These are phyloP conservation scores for Myopa testacea DNA, from an alignment of 2,888 invertebrate genomes.

Conservation along the genomic window DNA sequence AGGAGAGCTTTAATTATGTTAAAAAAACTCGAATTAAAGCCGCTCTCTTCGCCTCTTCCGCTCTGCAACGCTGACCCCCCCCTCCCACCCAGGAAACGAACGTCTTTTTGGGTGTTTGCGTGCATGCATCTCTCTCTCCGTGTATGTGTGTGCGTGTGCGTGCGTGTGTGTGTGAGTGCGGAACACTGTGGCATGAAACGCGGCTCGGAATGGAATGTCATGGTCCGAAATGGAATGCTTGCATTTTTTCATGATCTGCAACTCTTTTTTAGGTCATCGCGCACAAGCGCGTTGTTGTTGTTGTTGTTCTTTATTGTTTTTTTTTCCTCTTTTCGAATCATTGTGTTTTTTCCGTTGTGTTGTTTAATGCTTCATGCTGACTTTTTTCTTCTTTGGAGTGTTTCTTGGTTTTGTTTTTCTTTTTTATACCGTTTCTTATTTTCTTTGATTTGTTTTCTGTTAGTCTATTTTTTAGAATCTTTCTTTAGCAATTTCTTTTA, in stretches of 20 bases:
- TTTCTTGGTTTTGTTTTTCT: neutral
- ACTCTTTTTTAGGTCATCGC: slow-evolving; percentile 33
- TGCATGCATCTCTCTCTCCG: neutral
- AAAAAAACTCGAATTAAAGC: too few species aligned
- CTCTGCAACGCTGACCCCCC: too few species aligned
- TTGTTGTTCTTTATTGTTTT: neutral
- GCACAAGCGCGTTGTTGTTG: slow-evolving; percentile 15
- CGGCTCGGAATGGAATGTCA: slow-evolving; percentile 18
- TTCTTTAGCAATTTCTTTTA: too few species aligned
- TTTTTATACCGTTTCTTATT: neutral
- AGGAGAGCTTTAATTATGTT: too few species aligned
- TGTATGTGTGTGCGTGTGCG: neutral
- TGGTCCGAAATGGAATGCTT: slow-evolving; percentile 23
- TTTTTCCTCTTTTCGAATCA: neutral
- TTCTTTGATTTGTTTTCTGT: neutral
- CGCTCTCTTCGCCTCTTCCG: too few species aligned
- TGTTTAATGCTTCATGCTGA: neutral
- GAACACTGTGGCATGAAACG: slow-evolving; percentile 4
- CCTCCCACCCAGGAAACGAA: neutral
- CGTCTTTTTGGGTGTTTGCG: neutral
- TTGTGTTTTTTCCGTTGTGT: slow-evolving; percentile 1
- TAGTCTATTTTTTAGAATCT: neutral
- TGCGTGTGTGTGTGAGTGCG: neutral
- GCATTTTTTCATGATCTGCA: slow-evolving; percentile 37
- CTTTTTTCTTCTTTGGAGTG: neutral